These are phyloP conservation scores for Steatocranus sp. DNA, from an alignment of 2,797 vertebrate genomes.

Conservation along the genomic window DNA sequence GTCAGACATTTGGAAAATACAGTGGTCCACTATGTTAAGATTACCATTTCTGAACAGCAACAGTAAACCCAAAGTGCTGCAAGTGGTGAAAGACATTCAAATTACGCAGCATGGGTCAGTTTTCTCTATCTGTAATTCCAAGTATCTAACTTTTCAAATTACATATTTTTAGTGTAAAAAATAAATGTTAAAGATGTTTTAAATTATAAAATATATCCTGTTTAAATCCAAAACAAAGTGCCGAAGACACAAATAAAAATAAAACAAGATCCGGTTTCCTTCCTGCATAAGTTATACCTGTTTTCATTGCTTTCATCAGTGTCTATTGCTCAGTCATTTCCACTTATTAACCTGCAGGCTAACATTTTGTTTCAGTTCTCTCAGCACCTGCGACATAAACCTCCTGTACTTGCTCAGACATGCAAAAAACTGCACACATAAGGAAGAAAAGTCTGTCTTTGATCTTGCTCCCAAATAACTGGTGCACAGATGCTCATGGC, in stretches of 20 bases:
- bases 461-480: constrained; percentile 40
- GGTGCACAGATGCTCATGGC: constrained; percentile 49
- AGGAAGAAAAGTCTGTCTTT: constrained; percentile 20
- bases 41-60: neutral
- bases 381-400: constrained; percentile 35
- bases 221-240: neutral
- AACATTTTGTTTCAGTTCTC: constrained; percentile 5
- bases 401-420: neutral
- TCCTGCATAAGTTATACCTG: neutral
- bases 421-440: neutral
- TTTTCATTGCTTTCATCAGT: neutral
- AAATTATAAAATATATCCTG: neutral
- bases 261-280: neutral
- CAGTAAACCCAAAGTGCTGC: neutral
- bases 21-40: neutral
- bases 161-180: neutral
- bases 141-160: neutral
- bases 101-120: neutral
- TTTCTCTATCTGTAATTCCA: neutral
- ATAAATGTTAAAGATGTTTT: neutral
- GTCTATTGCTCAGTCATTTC: neutral
- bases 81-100: neutral
- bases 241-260: neutral
- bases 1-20: neutral
- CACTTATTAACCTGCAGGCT: neutral